These are phyloP conservation scores for Stercorarius parasiticus DNA, from an alignment of 2,113 vertebrate species.

Conservation along the genomic window DNA sequence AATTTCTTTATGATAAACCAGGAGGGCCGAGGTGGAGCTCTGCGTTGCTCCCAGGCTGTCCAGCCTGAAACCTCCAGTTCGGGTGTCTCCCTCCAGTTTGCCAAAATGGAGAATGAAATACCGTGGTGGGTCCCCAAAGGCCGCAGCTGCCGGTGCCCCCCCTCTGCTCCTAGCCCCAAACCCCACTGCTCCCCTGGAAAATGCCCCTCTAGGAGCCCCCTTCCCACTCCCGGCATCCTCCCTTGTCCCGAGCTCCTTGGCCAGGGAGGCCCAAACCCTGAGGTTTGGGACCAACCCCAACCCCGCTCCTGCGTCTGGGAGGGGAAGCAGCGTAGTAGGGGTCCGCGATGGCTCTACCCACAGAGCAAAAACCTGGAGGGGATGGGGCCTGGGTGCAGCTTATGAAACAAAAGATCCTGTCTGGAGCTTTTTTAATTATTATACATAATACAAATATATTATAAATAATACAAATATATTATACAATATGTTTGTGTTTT, in stretches of 20 bases:
- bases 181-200: fast-evolving
- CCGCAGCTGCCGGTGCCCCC: fast-evolving
- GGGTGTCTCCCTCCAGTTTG: background rate
- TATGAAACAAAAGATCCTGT: background rate
- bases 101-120: background rate
- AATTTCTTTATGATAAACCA: background rate
- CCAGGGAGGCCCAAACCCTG: background rate
- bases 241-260: fast-evolving
- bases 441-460: background rate
- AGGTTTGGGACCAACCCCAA: background rate
- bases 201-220: background rate
- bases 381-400: background rate
- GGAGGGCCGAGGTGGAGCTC: background rate
- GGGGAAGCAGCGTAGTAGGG: background rate
- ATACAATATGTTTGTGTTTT: background rate
- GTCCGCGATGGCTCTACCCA: fast-evolving
- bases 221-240: background rate
- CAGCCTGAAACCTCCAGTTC: background rate
- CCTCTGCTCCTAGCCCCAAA: background rate
- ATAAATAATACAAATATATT: too few species aligned
- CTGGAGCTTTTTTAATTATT: background rate
- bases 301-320: fast-evolving
- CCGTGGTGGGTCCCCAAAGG: background rate
- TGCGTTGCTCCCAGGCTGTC: background rate
- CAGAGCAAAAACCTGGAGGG: background rate